A percentile compares a stretch with the other conserved stretches of the same genome.
Conservation (phyloP, 2,888 invertebrate genomes). For the Andrena hattorfiana region DNA sequence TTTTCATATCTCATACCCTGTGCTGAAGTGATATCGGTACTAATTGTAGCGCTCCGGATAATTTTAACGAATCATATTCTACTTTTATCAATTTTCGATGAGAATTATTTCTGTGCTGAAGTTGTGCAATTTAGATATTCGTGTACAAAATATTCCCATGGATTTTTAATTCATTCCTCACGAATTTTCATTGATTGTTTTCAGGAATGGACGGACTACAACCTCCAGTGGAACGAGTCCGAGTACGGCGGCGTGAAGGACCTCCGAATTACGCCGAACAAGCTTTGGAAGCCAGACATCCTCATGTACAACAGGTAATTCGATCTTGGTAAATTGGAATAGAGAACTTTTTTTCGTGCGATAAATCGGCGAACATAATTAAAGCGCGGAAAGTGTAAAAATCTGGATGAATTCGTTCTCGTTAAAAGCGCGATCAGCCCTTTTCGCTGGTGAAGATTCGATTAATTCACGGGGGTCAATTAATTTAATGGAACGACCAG, state of each 20-base stretch:
- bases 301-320: conserved; percentile 99
- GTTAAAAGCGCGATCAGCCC: conserved; percentile 15
- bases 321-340: conserved; percentile 65
- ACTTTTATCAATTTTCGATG: too few relatives aligned
- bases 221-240: conserved; percentile 97
- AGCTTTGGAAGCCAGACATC: conserved; percentile 99
- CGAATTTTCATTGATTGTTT: conserved; percentile 33
- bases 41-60: too few relatives aligned
- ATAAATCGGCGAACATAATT: conserved; percentile 32
- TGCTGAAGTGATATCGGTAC: too few relatives aligned
- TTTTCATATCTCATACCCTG: too few relatives aligned
- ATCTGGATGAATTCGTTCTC: neutral
- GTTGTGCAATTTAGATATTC: too few relatives aligned
- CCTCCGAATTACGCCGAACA: conserved; percentile 96
- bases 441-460: neutral
- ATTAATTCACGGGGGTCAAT: neutral
- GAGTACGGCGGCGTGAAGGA: conserved; percentile 98
- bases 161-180: neutral
- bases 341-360: conserved; percentile 26
- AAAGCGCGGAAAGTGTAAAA: conserved; percentile 10
- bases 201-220: conserved; percentile 99
- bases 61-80: too few relatives aligned
- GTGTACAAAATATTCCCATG: too few relatives aligned
- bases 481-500: neutral
- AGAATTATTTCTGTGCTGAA: neutral